Conservation (phyloP, 2,888 invertebrate species). For the Dasypolia templi region DNA sequence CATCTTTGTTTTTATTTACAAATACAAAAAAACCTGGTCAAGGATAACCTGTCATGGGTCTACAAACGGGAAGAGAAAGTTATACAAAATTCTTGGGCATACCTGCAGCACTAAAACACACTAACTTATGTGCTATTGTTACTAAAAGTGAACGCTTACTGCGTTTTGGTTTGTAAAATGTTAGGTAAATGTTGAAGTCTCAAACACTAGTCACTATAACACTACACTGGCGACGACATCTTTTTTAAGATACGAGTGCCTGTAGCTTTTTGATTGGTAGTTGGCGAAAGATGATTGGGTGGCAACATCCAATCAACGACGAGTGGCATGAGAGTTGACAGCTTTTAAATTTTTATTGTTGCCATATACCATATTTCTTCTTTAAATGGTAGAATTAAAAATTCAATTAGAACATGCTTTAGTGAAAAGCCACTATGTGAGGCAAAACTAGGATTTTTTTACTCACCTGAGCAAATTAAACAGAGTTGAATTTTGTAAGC, state of each 20-base stretch:
- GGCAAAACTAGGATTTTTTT: background rate
- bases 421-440: background rate
- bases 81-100: conserved; percentile 52
- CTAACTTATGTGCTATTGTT: conserved; percentile 50
- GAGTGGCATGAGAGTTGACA: conserved; percentile 61
- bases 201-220: conserved; percentile 68
- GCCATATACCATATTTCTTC: conserved; percentile 31
- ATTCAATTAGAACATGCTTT: background rate
- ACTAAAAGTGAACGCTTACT: conserved; percentile 70
- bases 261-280: conserved; percentile 82
- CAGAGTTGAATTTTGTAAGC: background rate
- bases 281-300: conserved; percentile 57
- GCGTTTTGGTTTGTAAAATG: conserved; percentile 73
- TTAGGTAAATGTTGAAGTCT: conserved; percentile 72
- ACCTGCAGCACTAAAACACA: conserved; percentile 71
- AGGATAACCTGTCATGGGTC: conserved; percentile 81
- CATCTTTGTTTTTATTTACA: conserved; percentile 89
- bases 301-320: conserved; percentile 70
- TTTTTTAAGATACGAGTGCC: conserved; percentile 83
- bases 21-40: conserved; percentile 82
- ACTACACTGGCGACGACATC: conserved; percentile 86
- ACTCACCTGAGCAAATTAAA: background rate
- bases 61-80: conserved; percentile 78
- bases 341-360: conserved; percentile 48
- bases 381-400: conserved; percentile 44